A percentile compares a stretch with the other conserved stretches of the same genome.
These are phyloP conservation scores for Thalassarche chlororhynchos DNA, from an alignment of 2,113 vertebrate genomes.

Conservation along the genomic window DNA sequence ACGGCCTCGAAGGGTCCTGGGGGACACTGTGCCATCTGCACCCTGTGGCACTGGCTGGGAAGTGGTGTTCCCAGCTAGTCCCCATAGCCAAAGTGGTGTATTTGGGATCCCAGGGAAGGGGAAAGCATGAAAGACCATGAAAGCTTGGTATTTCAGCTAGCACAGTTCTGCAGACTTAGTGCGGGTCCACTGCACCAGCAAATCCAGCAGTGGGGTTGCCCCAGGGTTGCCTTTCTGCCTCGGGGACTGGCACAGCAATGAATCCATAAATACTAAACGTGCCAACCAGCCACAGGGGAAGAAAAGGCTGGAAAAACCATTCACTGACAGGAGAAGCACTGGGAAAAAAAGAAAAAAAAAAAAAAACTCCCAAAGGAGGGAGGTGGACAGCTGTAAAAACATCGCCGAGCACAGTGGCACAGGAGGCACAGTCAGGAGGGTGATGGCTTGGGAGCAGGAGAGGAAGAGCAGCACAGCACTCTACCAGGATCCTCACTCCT, in stretches of 20 bases:
- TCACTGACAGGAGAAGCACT: not conserved
- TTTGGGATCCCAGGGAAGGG: not conserved
- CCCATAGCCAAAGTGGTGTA: not conserved
- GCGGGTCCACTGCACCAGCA: not conserved
- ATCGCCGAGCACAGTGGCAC: slow-evolving; percentile 18
- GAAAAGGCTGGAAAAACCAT: slow-evolving; percentile 28
- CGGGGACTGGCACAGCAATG: not conserved
- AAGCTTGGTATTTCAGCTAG: not conserved
- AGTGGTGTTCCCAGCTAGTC: not conserved
- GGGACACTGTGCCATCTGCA: not conserved
- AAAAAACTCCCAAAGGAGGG: not conserved
- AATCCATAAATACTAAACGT: not conserved
- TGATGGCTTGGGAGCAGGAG: not conserved
- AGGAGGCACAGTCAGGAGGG: not conserved
- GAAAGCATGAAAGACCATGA: not conserved
- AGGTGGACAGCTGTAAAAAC: slow-evolving; percentile 41
- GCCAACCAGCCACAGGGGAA: not conserved
- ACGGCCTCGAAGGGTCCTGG: not conserved
- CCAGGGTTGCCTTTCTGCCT: not conserved
- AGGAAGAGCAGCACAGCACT: not conserved
- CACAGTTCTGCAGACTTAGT: not conserved
- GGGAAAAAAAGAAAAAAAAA: not conserved
- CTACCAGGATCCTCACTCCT: not conserved
- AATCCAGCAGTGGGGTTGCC: not conserved
- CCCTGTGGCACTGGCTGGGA: not conserved